Evolutionary conservation across 2,888 invertebrate species (phyloP), one percentile per base, ranked within the genome.

Genomic region (Epinotia bilunana): DNA sequence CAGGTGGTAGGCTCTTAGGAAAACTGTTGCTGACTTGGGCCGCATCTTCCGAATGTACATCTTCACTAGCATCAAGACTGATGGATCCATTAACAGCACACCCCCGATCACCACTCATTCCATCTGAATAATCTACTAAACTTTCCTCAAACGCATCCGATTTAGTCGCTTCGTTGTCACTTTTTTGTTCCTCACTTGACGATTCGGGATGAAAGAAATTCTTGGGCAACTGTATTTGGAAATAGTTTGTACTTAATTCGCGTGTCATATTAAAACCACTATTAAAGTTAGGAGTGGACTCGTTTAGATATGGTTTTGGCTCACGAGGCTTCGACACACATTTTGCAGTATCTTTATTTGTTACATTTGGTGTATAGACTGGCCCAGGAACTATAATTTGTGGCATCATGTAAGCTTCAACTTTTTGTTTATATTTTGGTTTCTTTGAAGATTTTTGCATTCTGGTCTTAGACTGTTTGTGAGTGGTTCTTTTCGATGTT

Each of bases 381-480:
- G 79, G 79, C 43, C 72, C 81, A 63, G 87, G 82, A 16, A 79
- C 78, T 23, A 90, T 83, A 4, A 85, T 88, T 74, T 83, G 84
- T 20, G 91, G 88, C 53, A 92, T 82, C 92, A 93, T 91, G 89
- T 90, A 93, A 2, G 92, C 90, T 85, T 92, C 85, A 74, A 92
- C 83, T 53, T 88, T 84, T 78, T 81, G 82, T 77, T 87, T 86
- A 74, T 88, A 87, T 0, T 87, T 85, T 60, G 81, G 82, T 28
- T 86, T 87, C 61, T 81, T 84, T 23, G 78, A 80, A 60, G 81
- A 77, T 3, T 84, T 82, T 83, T 20, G 81, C 84, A 64, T 81
- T 83, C 5, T 76, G 57, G 43, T 20, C 33, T 65, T 65, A 11
- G 53, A 65, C 53, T 53, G 53, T 53, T 65, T 65, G 6, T 53